These are phyloP conservation scores for Noctua fimbriata DNA, from an alignment of 2,888 invertebrate genomes.

Conservation along the genomic window DNA sequence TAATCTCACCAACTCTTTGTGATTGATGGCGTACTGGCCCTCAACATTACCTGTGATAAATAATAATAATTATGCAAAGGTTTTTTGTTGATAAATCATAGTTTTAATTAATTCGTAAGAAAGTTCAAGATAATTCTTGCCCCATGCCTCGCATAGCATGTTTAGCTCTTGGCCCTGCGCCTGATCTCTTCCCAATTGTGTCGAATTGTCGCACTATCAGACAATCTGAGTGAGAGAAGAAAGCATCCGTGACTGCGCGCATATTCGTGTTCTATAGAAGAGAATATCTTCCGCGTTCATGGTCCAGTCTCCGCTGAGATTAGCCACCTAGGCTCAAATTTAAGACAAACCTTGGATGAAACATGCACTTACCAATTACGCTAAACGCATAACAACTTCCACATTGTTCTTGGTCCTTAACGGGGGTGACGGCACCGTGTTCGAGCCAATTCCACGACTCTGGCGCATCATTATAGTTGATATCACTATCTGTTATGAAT, in stretches of 20 bases:
- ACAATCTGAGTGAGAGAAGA: background rate
- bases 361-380: constrained; percentile 56
- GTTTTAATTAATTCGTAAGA: too few species aligned
- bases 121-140: too few species aligned
- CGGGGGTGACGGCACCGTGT: constrained; percentile 93
- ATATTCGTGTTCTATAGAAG: background rate
- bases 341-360: background rate
- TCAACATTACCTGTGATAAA: constrained; percentile 57
- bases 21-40: constrained; percentile 39
- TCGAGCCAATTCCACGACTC: constrained; percentile 92
- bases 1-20: constrained; percentile 13
- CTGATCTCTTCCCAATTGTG: background rate
- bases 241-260: background rate
- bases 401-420: constrained; percentile 94
- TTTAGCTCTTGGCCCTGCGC: too few species aligned
- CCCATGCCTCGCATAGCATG: too few species aligned
- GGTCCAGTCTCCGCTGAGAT: too few species aligned
- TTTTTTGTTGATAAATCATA: too few species aligned
- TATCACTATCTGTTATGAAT: constrained; percentile 11
- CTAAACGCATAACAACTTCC: constrained; percentile 94
- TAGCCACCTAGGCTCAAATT: background rate
- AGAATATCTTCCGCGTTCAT: background rate
- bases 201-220: background rate
- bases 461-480: constrained; percentile 50
- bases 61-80: background rate